Percentiles rank a stretch among this genome's conserved stretches.
These are phyloP conservation scores for Sciaenops ocellatus DNA, from an alignment of 2,797 vertebrate species.

Conservation along the genomic window DNA sequence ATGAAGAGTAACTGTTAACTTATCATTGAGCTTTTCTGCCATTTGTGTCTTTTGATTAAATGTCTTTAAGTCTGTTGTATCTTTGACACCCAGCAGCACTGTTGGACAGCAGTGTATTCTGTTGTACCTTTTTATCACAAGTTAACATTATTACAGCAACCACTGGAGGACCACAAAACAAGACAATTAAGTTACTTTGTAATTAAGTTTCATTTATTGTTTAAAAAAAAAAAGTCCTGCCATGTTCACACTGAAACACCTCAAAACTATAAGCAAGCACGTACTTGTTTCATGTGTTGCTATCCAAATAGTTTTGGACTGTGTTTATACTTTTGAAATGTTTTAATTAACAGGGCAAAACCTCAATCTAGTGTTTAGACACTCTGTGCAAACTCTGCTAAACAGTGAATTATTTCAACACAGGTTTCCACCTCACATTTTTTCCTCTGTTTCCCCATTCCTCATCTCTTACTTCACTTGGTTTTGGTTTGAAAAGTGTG, in stretches of 20 bases:
- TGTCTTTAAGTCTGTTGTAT: neutral
- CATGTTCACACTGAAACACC: too few species aligned
- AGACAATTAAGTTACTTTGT: neutral
- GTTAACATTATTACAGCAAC: neutral
- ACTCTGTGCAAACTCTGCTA: slow-evolving; percentile 22
- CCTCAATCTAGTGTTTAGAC: neutral
- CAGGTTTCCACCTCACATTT: slow-evolving; percentile 24
- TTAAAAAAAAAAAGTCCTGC: neutral
- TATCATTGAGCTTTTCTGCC: neutral
- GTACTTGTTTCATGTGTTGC: neutral
- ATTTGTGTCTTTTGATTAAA: neutral
- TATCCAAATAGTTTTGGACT: neutral
- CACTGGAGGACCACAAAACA: neutral
- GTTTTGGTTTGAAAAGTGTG: slow-evolving; percentile 61
- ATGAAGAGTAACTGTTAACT: too few species aligned
- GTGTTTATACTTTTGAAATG: neutral
- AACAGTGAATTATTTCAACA: slow-evolving; percentile 37
- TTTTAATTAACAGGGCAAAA: neutral
- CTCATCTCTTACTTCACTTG: slow-evolving; percentile 40
- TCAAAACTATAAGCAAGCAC: neutral
- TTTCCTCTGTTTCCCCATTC: slow-evolving; percentile 22
- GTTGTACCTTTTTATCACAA: slow-evolving; percentile 1
- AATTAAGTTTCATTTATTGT: neutral
- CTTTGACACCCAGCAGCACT: neutral
- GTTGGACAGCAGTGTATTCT: neutral